Evolutionary conservation across 2,888 invertebrate genomes (phyloP), one percentile per base, ranked within the genome.

Genomic region (Cepaea hortensis): DNA sequence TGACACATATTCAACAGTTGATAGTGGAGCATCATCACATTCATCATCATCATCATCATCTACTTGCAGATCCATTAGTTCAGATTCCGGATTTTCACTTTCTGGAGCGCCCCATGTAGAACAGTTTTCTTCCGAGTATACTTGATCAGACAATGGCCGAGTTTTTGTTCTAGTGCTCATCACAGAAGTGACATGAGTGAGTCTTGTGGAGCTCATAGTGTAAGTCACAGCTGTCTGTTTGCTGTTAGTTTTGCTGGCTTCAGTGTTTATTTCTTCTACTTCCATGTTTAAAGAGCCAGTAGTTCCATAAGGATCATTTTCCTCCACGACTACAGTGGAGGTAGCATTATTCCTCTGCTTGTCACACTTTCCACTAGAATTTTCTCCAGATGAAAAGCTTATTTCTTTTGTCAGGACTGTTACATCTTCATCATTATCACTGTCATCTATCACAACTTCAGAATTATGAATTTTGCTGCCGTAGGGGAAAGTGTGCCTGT

Each of bases 361-460:
- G 46, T 81, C 18, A 18, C 7, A 7, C 18, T 7, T 62, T n/a
- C 9, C 23, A 18, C 35, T 68, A 9, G 15, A 11, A 20, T 6
- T 48, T 65, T 50, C 18, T 46, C 23, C 2, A 55, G 23, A 13
- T 61, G 73, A 70, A 73, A 35, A 35, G 35, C 35, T 35, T 35
- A 1, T 35, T 35, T 20, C 13, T 55, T 9, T 62, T 15, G 11
- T 2, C 15, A 62, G 48, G 55, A 46, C 61, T 61, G 7, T 50
- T 61, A 73, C 75, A 35, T 65, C 73, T 72, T 81, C 85, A 65
- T 73, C 75, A 50, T 85, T 81, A 73, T 75, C 75, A 61, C 75
- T 81, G 46, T 76, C 84, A 73, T 79, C 62, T 79, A 81, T 81
- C 13, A 85, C 75, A 65, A 81, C 61, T 18, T 81, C 46, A 3